These are phyloP conservation scores for Sternarchorhynchus goeldii DNA, from an alignment of 2,797 vertebrate species.

Conservation along the genomic window DNA sequence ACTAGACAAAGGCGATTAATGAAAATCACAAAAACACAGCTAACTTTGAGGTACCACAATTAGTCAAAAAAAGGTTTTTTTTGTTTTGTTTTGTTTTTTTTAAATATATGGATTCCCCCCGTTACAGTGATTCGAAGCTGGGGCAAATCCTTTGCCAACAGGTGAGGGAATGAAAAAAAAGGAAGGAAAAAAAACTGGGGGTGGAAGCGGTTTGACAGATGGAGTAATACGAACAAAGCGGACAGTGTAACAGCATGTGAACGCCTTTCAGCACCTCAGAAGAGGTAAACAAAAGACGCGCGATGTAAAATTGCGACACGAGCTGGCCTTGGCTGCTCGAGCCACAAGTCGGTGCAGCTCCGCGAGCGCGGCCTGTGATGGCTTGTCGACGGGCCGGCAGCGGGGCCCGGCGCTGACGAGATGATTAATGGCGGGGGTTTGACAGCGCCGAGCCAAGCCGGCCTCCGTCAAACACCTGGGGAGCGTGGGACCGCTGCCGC, in stretches of 20 bases:
- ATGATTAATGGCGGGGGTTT: constrained; percentile 78
- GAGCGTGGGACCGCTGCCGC: constrained; percentile 60
- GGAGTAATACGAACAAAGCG: constrained; percentile 60
- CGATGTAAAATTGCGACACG: constrained; percentile 67
- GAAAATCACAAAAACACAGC: constrained; percentile 20
- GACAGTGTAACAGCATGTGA: constrained; percentile 63
- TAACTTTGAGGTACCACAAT: constrained; percentile 9
- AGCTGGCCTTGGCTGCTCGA: constrained; percentile 53
- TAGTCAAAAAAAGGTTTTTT: not conserved
- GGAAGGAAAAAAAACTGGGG: not conserved
- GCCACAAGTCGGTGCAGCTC: constrained; percentile 47
- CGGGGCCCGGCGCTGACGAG: constrained; percentile 63
- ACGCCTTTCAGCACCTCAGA: constrained; percentile 69
- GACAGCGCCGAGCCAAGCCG: constrained; percentile 65
- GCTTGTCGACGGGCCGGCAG: constrained; percentile 72
- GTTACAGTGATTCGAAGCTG: not conserved
- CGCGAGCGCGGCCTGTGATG: constrained; percentile 64
- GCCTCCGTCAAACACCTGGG: constrained; percentile 70
- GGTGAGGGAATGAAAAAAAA: constrained; percentile 53
- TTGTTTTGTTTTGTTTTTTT: not conserved
- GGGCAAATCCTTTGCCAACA: constrained; percentile 46
- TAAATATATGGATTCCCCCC: constrained; percentile 10
- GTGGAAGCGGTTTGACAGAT: constrained; percentile 51
- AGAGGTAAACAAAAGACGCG: constrained; percentile 70
- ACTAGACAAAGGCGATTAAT: constrained; percentile 25